A percentile compares a stretch with the other conserved stretches of the same genome.
phyloP scores from a whole-genome alignment of 2,888 invertebrate genomes.

The Cephus runcator region DNA sequence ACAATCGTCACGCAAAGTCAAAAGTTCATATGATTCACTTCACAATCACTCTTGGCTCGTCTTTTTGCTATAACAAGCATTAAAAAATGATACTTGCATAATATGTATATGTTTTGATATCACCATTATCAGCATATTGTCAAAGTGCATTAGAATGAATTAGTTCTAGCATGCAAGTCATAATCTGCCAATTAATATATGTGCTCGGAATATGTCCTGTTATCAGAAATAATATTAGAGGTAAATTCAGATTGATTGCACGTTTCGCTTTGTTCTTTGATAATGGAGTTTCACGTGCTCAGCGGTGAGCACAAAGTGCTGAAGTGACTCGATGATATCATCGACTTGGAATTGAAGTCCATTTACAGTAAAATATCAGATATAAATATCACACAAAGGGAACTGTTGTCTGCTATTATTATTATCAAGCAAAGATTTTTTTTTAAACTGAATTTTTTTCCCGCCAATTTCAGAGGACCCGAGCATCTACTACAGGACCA shows the following conservation, averaged over 20 bases:
- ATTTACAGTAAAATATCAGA: not conserved
- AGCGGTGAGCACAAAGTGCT: not conserved
- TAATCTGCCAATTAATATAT: not conserved
- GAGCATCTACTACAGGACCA: slow-evolving; percentile 76
- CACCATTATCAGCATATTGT: not conserved
- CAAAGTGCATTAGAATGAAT: not conserved
- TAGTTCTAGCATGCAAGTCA: not conserved
- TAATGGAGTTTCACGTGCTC: not conserved
- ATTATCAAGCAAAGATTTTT: not conserved
- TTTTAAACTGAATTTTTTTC: not conserved
- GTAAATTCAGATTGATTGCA: not conserved
- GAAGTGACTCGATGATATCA: not conserved
- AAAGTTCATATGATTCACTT: not conserved
- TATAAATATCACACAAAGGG: not conserved
- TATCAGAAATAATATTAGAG: not conserved
- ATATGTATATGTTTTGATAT: not conserved
- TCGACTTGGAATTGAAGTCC: not conserved
- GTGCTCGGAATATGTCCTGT: not conserved
- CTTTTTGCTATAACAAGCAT: not conserved
- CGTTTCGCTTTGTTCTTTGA: not conserved
- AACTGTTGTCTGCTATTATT: not conserved
- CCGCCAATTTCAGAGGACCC: slow-evolving; percentile 68
- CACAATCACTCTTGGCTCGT: not conserved
- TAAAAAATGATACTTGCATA: not conserved
- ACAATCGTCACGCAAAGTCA: not conserved